phyloP scores from a whole-genome alignment of 1,140 invertebrate genomes.

The Dendroctonus valens region DNA sequence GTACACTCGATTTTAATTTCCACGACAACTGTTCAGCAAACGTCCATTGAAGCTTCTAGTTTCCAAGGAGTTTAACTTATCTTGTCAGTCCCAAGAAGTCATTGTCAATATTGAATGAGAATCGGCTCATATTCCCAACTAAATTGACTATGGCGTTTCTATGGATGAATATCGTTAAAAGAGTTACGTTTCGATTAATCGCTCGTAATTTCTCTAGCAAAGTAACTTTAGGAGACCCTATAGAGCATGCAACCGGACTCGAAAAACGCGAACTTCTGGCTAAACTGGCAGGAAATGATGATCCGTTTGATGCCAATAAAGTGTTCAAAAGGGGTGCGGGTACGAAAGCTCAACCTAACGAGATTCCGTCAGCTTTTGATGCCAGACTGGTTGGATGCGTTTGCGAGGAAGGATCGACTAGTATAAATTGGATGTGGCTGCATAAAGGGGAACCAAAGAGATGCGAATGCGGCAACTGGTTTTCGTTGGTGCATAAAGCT shows the following conservation, averaged over 20 bases:
- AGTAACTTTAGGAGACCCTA: neutral
- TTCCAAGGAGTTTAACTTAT: too few species aligned
- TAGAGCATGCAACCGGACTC: neutral
- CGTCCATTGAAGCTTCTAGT: too few species aligned
- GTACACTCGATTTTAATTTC: too few species aligned
- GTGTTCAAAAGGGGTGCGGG: constrained; percentile 75
- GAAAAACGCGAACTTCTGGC: constrained; percentile 88
- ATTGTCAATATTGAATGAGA: too few species aligned
- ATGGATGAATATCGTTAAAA: too few species aligned
- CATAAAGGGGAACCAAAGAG: constrained; percentile 83
- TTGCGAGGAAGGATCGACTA: constrained; percentile 89
- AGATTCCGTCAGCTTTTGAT: constrained; percentile 86
- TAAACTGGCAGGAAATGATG: constrained; percentile 80
- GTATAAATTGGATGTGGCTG: constrained; percentile 93
- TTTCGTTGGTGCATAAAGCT: constrained; percentile 79
- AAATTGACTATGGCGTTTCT: too few species aligned
- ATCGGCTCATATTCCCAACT: too few species aligned
- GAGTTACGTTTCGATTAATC: too few species aligned
- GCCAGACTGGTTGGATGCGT: constrained; percentile 92
- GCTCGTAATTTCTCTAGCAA: neutral
- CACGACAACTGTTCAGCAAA: too few species aligned
- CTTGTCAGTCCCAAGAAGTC: too few species aligned
- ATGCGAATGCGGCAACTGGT: constrained; percentile 96
- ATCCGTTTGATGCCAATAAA: constrained; percentile 82
- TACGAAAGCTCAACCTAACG: constrained; percentile 82